These are phyloP conservation scores for Tribolium castaneum DNA, from an alignment of 1,140 invertebrate genomes.

Conservation along the genomic window DNA sequence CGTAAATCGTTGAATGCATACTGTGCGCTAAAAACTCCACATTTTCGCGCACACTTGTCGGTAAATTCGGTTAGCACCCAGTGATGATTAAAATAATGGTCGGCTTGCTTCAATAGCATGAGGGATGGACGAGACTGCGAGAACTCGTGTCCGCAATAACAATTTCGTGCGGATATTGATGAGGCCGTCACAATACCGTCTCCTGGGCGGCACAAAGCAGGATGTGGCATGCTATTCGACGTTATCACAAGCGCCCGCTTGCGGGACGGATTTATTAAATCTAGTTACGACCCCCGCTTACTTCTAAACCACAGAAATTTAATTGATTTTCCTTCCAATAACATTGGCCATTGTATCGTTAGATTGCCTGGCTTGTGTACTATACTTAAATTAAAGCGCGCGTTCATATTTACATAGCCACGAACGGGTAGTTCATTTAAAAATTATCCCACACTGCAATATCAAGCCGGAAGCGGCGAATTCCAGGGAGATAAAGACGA, in stretches of 20 bases:
- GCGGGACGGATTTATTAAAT: constrained; percentile 35
- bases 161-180: constrained; percentile 32
- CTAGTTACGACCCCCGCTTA: constrained; percentile 34
- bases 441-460: neutral
- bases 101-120: neutral
- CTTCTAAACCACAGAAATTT: constrained; percentile 34
- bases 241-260: constrained; percentile 32
- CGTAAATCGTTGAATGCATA: neutral
- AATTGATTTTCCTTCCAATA: constrained; percentile 29
- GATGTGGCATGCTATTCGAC: constrained; percentile 32
- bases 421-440: neutral
- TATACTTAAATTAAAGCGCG: constrained; percentile 4
- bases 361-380: constrained; percentile 26
- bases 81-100: constrained; percentile 29
- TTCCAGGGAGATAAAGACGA: no score
- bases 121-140: constrained; percentile 23
- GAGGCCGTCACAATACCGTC: constrained; percentile 34
- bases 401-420: constrained; percentile 19
- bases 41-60: no score
- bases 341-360: constrained; percentile 27
- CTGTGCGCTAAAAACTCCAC: no score
- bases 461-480: no score
- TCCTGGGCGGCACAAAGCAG: constrained; percentile 33
- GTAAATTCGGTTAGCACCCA: neutral
- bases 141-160: constrained; percentile 30